Percentiles rank a stretch among this genome's conserved stretches.
Evolutionary conservation across 1,140 invertebrate species (phyloP).

Genomic region (Saxidomus purpurata): DNA sequence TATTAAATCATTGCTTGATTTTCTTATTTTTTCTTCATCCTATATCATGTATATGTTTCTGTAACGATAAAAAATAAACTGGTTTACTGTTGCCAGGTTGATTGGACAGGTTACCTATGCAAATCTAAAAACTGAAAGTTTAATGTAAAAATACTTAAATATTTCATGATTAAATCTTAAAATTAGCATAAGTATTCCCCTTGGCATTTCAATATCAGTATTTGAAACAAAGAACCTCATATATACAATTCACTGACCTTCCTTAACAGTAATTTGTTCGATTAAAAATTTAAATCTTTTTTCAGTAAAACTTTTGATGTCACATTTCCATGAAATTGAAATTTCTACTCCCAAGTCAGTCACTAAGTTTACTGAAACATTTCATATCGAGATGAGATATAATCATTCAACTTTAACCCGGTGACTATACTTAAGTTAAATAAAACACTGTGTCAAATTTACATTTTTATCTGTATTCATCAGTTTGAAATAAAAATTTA

Average conservation of each 20-base stretch:
- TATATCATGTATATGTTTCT: background rate
- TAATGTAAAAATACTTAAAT: background rate
- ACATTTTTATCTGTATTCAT: conserved; percentile 58
- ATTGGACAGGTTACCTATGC: background rate
- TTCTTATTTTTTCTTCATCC: too few species aligned
- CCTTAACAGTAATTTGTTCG: background rate
- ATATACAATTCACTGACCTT: too few species aligned
- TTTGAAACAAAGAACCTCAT: background rate
- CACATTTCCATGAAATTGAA: background rate
- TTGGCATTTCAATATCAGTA: background rate
- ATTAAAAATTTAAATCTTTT: conserved; percentile 1
- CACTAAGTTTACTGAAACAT: conserved; percentile 4
- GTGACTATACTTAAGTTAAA: background rate
- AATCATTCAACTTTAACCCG: conserved; percentile 37
- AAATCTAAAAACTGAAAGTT: background rate
- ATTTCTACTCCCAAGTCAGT: background rate
- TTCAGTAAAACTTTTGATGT: background rate
- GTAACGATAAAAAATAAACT: too few species aligned
- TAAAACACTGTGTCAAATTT: conserved; percentile 33
- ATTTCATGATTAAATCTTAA: background rate
- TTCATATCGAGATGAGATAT: background rate
- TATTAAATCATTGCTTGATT: background rate
- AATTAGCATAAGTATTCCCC: background rate
- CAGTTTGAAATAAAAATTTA: conserved; percentile 65
- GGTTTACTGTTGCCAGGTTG: background rate